These are phyloP conservation scores for Setipinna tenuifilis DNA, from an alignment of 2,797 vertebrate species.

Conservation along the genomic window DNA sequence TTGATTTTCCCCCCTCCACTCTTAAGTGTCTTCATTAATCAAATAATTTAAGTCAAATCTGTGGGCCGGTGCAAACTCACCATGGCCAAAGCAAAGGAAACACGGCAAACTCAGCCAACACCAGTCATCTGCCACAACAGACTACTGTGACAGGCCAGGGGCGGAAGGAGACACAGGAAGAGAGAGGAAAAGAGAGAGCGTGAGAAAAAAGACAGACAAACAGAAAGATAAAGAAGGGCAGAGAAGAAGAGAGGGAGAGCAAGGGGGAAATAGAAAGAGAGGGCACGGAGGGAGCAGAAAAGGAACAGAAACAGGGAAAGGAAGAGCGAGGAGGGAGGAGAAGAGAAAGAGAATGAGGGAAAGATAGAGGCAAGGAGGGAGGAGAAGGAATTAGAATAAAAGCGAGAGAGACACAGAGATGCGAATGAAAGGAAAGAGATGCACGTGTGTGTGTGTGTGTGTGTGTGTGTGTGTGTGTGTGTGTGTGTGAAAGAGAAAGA, in stretches of 20 bases:
- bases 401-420: too few relatives aligned
- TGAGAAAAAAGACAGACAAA: background rate
- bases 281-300: background rate
- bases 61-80: slow-evolving; percentile 26
- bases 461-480: too few relatives aligned
- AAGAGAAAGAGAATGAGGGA: too few relatives aligned
- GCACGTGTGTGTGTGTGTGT: too few relatives aligned
- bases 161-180: background rate
- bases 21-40: slow-evolving; percentile 51
- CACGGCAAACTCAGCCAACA: slow-evolving; percentile 9
- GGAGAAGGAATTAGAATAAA: too few relatives aligned
- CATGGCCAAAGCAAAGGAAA: slow-evolving; percentile 33
- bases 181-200: too few relatives aligned
- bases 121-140: background rate
- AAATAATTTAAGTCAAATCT: slow-evolving; percentile 40
- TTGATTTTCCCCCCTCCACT: slow-evolving; percentile 35
- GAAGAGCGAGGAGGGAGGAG: background rate
- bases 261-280: slow-evolving; percentile 5
- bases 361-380: background rate
- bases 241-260: background rate
- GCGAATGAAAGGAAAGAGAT: background rate
- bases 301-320: background rate
- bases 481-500: too few relatives aligned
- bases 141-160: background rate
- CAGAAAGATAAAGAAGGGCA: background rate